Evolutionary conservation across 2,888 invertebrate genomes (phyloP).

Genomic region (Andrena haemorrhoa): DNA sequence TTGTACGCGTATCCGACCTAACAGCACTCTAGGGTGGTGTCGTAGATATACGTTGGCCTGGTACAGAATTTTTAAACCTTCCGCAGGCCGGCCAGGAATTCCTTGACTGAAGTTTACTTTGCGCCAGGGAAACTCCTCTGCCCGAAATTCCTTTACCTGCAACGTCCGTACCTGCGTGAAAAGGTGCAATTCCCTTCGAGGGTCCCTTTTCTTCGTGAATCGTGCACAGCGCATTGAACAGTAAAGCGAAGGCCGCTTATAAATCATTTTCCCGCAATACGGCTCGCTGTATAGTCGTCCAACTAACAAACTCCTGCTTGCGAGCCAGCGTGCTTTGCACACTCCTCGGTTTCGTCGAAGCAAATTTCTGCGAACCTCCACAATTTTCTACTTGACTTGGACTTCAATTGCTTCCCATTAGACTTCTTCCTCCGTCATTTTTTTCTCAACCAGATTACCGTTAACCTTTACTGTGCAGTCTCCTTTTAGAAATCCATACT

Average conservation of each 20-base stretch:
- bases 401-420: too few species aligned
- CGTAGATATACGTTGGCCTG: constrained; percentile 61
- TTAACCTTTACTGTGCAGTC: too few species aligned
- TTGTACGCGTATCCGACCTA: constrained; percentile 60
- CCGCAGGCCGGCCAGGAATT: constrained; percentile 49
- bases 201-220: constrained; percentile 5
- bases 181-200: constrained; percentile 11
- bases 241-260: not conserved
- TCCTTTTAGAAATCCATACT: too few species aligned
- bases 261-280: not conserved
- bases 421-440: too few species aligned
- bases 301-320: not conserved
- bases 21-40: constrained; percentile 73
- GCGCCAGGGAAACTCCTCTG: constrained; percentile 45
- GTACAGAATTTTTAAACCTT: constrained; percentile 62
- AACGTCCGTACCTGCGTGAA: not conserved
- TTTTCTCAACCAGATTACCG: too few species aligned
- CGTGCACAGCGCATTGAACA: not conserved
- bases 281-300: not conserved
- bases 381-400: too few species aligned
- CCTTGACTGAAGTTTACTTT: constrained; percentile 53
- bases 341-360: not conserved
- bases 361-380: not conserved
- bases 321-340: not conserved
- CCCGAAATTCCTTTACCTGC: constrained; percentile 31